Evolutionary conservation across 2,888 invertebrate species (phyloP).

Genomic region (Carabus problematicus): DNA sequence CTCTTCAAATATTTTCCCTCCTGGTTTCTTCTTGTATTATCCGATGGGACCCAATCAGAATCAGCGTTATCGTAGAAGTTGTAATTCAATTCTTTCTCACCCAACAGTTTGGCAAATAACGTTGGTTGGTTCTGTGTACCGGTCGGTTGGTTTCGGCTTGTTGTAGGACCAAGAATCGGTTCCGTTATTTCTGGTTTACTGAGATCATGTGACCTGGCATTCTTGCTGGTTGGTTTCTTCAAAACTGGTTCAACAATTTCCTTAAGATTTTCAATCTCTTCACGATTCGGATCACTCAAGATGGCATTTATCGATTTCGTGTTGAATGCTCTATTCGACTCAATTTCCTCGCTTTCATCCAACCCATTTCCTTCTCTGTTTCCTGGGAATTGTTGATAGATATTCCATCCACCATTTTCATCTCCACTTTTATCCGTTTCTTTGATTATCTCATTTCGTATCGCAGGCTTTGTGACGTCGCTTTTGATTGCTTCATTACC

Average conservation of each 20-base stretch:
- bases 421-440: slow-evolving; percentile 55
- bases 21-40: slow-evolving; percentile 47
- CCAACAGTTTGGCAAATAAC: slow-evolving; percentile 20
- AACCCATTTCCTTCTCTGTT: slow-evolving; percentile 59
- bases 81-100: slow-evolving; percentile 49
- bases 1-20: slow-evolving; percentile 55
- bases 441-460: slow-evolving; percentile 52
- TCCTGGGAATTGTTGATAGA: slow-evolving; percentile 58
- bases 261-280: slow-evolving; percentile 49
- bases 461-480: slow-evolving; percentile 8
- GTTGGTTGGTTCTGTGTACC: slow-evolving; percentile 47
- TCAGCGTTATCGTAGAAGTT: slow-evolving; percentile 50
- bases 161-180: slow-evolving; percentile 67
- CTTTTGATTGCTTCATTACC: slow-evolving; percentile 55
- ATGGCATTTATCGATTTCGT: slow-evolving; percentile 51
- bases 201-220: slow-evolving; percentile 61
- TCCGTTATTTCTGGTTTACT: slow-evolving; percentile 69
- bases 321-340: slow-evolving; percentile 68
- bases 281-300: slow-evolving; percentile 36
- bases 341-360: slow-evolving; percentile 57
- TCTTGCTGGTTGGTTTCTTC: slow-evolving; percentile 66
- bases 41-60: slow-evolving; percentile 53
- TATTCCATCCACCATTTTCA: slow-evolving; percentile 63
- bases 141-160: slow-evolving; percentile 54
- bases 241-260: slow-evolving; percentile 81